These are phyloP conservation scores for Parazoanthus atlanticus DNA, from an alignment of 92 coral and sea anemone genomes.

Conservation along the genomic window DNA sequence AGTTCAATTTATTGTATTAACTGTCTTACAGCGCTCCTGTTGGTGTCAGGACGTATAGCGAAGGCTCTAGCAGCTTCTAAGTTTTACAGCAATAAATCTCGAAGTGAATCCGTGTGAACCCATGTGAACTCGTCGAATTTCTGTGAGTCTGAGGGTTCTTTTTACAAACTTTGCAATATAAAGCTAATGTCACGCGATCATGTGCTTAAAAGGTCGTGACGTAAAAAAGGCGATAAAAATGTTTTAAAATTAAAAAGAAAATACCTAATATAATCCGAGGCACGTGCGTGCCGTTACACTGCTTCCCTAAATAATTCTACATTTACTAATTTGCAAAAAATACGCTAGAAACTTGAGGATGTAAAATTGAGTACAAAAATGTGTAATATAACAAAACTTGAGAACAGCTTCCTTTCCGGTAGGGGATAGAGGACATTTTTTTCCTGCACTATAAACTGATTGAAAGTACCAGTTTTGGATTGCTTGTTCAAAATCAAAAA, in stretches of 20 bases:
- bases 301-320: too few species aligned
- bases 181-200: constrained; percentile 5
- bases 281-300: background rate
- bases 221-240: background rate
- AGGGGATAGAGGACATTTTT: too few species aligned
- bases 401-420: too few species aligned
- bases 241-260: background rate
- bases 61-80: constrained; percentile 6
- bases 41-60: background rate
- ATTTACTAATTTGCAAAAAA: too few species aligned
- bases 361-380: too few species aligned
- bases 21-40: constrained; percentile 5
- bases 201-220: background rate
- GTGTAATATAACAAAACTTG: too few species aligned
- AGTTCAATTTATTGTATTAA: background rate
- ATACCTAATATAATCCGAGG: background rate
- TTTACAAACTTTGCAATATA: background rate
- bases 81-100: background rate
- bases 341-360: too few species aligned
- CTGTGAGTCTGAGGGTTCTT: background rate
- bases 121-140: constrained; percentile 10
- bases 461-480: too few species aligned
- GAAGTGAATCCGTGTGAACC: background rate
- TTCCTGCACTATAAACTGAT: too few species aligned
- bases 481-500: too few species aligned